These are phyloP conservation scores for Cervus canadensis DNA, from an alignment of 2,113 vertebrate genomes.

Conservation along the genomic window DNA sequence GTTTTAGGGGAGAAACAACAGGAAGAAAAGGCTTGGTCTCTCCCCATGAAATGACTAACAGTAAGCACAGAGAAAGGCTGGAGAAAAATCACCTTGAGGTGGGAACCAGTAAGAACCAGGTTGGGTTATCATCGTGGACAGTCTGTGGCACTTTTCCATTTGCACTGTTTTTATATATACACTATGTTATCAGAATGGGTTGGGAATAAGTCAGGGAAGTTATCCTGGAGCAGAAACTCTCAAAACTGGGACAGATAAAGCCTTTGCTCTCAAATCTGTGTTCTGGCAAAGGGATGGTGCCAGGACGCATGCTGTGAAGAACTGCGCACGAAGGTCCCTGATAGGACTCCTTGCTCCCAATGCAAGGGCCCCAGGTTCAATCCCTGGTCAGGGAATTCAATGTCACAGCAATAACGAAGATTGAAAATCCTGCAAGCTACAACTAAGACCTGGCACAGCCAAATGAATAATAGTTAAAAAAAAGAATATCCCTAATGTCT, in stretches of 20 bases:
- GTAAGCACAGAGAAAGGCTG: neutral
- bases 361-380: neutral
- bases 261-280: neutral
- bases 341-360: neutral
- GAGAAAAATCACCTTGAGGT: neutral
- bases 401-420: neutral
- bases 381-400: neutral
- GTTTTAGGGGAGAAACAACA: neutral
- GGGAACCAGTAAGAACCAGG: neutral
- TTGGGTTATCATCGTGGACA: rapidly evolving
- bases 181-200: neutral
- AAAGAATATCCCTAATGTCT: neutral
- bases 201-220: neutral
- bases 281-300: neutral
- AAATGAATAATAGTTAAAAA: neutral
- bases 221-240: neutral
- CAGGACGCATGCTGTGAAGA: neutral
- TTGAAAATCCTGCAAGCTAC: neutral
- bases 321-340: neutral
- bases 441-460: neutral
- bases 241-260: neutral
- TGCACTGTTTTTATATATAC: rapidly evolving
- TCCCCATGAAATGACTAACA: neutral
- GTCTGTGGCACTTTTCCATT: neutral
- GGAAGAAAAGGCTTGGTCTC: neutral